Evolutionary conservation across 2,888 invertebrate genomes (phyloP).

Genomic region (Girardia tigrina): DNA sequence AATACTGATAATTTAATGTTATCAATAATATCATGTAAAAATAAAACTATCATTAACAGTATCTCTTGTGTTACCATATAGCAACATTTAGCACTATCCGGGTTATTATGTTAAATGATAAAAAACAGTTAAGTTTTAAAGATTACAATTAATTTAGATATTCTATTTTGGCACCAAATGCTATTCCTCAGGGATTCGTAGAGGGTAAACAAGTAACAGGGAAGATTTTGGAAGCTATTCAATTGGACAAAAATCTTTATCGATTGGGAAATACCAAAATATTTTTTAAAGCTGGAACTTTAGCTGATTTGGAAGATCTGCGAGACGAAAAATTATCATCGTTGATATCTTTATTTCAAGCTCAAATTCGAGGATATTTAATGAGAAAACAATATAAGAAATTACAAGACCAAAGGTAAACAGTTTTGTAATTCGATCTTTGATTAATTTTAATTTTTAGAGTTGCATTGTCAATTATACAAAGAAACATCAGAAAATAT

Average conservation of each 20-base stretch:
- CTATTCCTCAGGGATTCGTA: conserved; percentile 53
- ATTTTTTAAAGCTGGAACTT: conserved; percentile 99
- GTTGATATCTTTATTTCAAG: conserved; percentile 79
- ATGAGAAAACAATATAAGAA: conserved; percentile 71
- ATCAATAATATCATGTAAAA: no score
- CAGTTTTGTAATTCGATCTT: no score
- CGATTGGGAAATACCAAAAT: conserved; percentile 98
- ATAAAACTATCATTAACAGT: no score
- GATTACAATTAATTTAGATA: conserved; percentile 23
- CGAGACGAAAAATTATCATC: conserved; percentile 92
- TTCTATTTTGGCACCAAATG: conserved; percentile 92
- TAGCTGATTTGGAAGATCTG: conserved; percentile 99
- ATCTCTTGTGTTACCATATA: no score
- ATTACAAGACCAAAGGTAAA: conserved; percentile 81
- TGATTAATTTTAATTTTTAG: no score
- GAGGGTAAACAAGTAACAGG: conserved; percentile 59
- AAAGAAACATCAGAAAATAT: conserved; percentile 96
- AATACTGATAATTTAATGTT: no score
- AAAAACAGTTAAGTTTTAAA: no score
- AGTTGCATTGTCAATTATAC: conserved; percentile 79
- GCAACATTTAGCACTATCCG: no score
- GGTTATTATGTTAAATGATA: no score
- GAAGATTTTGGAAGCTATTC: conserved; percentile 53
- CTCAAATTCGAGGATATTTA: conserved; percentile 75
- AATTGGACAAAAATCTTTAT: conserved; percentile 81